Conservation (phyloP, 2,797 vertebrate genomes). For the Esox masquinongy region DNA sequence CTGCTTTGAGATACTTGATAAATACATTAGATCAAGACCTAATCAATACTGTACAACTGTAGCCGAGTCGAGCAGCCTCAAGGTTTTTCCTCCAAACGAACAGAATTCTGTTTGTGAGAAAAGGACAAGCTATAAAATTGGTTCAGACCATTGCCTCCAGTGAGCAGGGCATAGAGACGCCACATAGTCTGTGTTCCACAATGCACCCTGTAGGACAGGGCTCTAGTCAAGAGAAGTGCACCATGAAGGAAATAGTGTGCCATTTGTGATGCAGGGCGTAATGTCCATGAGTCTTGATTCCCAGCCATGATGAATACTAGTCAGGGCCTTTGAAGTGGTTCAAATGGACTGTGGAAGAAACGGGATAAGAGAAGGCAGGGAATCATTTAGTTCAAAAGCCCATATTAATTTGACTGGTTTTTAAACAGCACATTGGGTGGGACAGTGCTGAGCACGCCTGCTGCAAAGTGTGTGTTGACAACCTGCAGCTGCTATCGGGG, state of each 20-base stretch:
- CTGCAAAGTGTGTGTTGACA: slow-evolving; percentile 35
- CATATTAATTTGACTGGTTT: slow-evolving; percentile 48
- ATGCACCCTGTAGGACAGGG: too few relatives aligned
- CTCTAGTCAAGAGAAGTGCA: too few relatives aligned
- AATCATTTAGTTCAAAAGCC: slow-evolving; percentile 53
- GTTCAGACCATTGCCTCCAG: slow-evolving; percentile 27
- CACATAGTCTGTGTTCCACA: not conserved
- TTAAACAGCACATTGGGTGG: slow-evolving; percentile 40
- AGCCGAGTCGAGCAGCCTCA: not conserved
- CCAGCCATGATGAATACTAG: slow-evolving; percentile 54
- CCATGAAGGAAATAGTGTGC: too few relatives aligned
- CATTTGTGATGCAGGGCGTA: too few relatives aligned
- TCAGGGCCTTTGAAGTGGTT: slow-evolving; percentile 59
- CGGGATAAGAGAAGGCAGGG: slow-evolving; percentile 5
- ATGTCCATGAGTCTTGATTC: slow-evolving; percentile 56
- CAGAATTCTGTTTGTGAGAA: slow-evolving; percentile 26
- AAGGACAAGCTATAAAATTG: slow-evolving; percentile 25
- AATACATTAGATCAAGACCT: slow-evolving; percentile 20
- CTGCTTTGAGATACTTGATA: not conserved
- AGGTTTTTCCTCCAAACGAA: not conserved
- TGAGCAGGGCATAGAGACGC: slow-evolving; percentile 40
- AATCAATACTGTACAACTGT: slow-evolving; percentile 29
- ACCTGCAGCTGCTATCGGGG: slow-evolving; percentile 26
- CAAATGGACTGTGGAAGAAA: slow-evolving; percentile 6
- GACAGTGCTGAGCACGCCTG: slow-evolving; percentile 21